Percentiles rank a stretch among this genome's conserved stretches.
Conservation (phyloP, 2,113 vertebrate species). For the Emydura subglobosa region DNA sequence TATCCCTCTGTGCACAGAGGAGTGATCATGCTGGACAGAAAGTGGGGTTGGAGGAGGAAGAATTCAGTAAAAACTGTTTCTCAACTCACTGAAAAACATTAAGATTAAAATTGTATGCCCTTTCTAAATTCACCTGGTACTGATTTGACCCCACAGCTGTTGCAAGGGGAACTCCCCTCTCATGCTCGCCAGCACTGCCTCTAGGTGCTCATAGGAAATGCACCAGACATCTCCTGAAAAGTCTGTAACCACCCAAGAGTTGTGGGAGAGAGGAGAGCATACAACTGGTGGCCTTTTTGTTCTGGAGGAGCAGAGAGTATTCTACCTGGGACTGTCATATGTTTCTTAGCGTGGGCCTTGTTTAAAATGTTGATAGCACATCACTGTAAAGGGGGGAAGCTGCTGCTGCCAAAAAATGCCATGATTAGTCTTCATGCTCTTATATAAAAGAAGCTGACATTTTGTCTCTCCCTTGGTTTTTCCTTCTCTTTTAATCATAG, state of each 20-base stretch:
- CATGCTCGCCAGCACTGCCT: fast-evolving
- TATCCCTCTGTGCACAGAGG: fast-evolving
- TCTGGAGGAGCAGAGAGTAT: neutral
- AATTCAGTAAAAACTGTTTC: fast-evolving
- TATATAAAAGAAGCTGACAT: fast-evolving
- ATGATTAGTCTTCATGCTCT: fast-evolving
- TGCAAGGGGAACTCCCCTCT: neutral
- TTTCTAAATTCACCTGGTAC: neutral
- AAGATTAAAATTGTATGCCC: neutral
- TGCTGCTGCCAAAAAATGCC: fast-evolving
- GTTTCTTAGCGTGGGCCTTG: fast-evolving
- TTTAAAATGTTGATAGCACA: fast-evolving
- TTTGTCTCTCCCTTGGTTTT: too few relatives aligned
- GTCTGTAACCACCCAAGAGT: neutral
- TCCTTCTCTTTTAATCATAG: fast-evolving
- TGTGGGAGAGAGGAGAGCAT: fast-evolving
- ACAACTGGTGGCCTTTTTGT: neutral
- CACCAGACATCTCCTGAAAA: neutral
- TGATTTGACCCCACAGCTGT: neutral
- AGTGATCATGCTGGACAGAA: fast-evolving
- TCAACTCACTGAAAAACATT: fast-evolving
- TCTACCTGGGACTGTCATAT: neutral
- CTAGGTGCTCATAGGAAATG: neutral
- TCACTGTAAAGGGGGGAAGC: neutral
- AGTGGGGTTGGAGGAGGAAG: fast-evolving